Base-by-base conservation (phyloP, 2,888 invertebrate genomes). In the Trypoxylon attenuatum region DNA sequence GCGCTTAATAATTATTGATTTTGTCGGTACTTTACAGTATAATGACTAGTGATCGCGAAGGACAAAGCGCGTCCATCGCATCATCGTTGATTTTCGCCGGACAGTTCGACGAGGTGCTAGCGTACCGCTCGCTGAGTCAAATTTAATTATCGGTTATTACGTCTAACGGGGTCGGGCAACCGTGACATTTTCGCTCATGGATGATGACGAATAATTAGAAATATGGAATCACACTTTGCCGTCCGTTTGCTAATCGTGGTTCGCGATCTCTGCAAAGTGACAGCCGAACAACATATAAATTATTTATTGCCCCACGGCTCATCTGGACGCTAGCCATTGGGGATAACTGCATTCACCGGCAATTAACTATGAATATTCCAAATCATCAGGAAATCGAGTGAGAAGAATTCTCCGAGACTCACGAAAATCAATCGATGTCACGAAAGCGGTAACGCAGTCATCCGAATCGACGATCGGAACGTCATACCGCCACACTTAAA, bases 71-170 rank as follows among this genome's bases (percentile, higher is more conserved):
- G 41, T 38, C 41, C 54, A 38, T 49, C 53, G 53, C 47, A 57
- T 66, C 57, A 56, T 46, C 67, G 62, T 61, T 66, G 67, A 69
- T 69, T 66, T 69, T 69, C 67, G 56, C 3, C 5, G 33, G 33
- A 61, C 61, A 29, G 52, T 33, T 52, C 43, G 53, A 46, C 67
- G 67, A 56, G 49, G 52, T 52, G 66, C 49, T 55, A 45, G 56
- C 65, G 54, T 60, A 59, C 54, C 58, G 51, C 60, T 53, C 61
- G 50, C 55, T 51, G 55, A 66, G 67, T 56, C 59, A 66, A 52
- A 52, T 66, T 66, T 66, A 61, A 68, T 68, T 68, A 69, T 66
- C 61, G 68, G 66, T 66, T 66, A 66, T 62, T 57, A 56, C 29
- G 67, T 66, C 61, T 66, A 69, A 62, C 61, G 56, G 56, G 62